phyloP scores from a whole-genome alignment of 2,113 vertebrate species.

The Rhinogobius similis region DNA sequence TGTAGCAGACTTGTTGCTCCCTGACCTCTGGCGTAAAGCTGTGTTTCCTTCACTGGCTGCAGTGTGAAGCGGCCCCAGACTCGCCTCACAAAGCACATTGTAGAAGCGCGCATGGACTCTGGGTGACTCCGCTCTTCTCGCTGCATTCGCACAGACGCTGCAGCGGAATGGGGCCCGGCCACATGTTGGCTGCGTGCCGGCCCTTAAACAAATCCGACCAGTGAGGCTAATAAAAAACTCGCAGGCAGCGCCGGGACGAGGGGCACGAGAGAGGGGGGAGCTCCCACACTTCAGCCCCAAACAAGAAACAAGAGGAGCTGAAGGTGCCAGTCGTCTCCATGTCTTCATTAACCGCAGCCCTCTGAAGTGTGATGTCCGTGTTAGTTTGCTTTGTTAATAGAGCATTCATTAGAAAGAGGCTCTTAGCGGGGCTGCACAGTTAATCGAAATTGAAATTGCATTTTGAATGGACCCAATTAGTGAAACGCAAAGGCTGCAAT shows the following conservation, averaged over 20 bases:
- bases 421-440: too few relatives aligned
- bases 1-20: slow-evolving; percentile 1
- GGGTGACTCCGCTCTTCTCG: slow-evolving; percentile 55
- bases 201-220: slow-evolving; percentile 75
- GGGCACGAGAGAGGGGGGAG: slow-evolving; percentile 63
- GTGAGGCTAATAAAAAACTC: slow-evolving; percentile 72
- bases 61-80: slow-evolving; percentile 15
- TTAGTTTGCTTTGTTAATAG: slow-evolving; percentile 24
- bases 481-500: too few relatives aligned
- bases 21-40: not conserved
- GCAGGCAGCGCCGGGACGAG: slow-evolving; percentile 52
- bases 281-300: slow-evolving; percentile 26
- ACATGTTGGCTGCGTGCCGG: slow-evolving; percentile 72
- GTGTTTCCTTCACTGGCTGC: not conserved
- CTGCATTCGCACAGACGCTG: slow-evolving; percentile 59
- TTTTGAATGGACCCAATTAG: too few relatives aligned
- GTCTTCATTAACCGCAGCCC: slow-evolving; percentile 30
- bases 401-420: slow-evolving; percentile 37
- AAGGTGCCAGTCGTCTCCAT: slow-evolving; percentile 38
- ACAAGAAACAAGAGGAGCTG: slow-evolving; percentile 15
- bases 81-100: slow-evolving; percentile 47
- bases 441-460: too few relatives aligned
- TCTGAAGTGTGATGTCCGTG: slow-evolving; percentile 12
- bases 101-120: slow-evolving; percentile 51
- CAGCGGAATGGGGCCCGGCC: slow-evolving; percentile 68